phyloP scores from a whole-genome alignment of 2,888 invertebrate species.

The Noctua pronuba region DNA sequence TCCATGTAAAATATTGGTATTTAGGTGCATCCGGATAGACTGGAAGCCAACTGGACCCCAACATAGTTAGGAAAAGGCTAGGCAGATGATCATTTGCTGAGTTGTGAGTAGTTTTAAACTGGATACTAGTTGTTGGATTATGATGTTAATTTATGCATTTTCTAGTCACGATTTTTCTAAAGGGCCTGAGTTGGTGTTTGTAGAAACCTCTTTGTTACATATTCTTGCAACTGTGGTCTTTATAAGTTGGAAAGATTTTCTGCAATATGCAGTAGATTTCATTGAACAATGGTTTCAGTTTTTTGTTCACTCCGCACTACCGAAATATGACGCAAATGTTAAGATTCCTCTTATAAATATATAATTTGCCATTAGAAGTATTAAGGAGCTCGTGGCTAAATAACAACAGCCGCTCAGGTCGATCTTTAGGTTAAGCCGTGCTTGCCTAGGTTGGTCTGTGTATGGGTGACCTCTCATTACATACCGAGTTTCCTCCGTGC shows the following conservation, averaged over 20 bases:
- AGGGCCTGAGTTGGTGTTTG: constrained; percentile 9
- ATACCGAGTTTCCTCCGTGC: too few relatives aligned
- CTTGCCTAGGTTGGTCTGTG: too few relatives aligned
- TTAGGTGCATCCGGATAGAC: too few relatives aligned
- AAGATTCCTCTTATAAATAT: neutral
- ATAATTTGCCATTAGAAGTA: neutral
- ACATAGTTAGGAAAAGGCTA: too few relatives aligned
- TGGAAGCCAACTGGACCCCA: too few relatives aligned
- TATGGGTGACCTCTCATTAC: too few relatives aligned
- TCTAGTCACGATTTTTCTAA: constrained; percentile 28
- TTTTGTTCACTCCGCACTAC: neutral
- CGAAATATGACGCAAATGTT: neutral
- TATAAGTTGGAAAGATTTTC: neutral
- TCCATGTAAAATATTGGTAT: too few relatives aligned
- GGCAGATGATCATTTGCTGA: too few relatives aligned
- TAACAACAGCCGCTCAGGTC: too few relatives aligned
- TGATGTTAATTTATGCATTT: constrained; percentile 7
- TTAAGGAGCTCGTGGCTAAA: too few relatives aligned
- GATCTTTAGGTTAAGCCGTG: too few relatives aligned
- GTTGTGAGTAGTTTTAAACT: neutral
- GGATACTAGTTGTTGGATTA: neutral
- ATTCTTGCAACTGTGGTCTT: neutral
- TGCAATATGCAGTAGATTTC: neutral
- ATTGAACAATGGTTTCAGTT: neutral
- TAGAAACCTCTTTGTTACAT: neutral